A percentile compares a stretch with the other conserved stretches of the same genome.
Evolutionary conservation across 2,797 vertebrate species (phyloP).

Genomic region (Squalus acanthias): DNA sequence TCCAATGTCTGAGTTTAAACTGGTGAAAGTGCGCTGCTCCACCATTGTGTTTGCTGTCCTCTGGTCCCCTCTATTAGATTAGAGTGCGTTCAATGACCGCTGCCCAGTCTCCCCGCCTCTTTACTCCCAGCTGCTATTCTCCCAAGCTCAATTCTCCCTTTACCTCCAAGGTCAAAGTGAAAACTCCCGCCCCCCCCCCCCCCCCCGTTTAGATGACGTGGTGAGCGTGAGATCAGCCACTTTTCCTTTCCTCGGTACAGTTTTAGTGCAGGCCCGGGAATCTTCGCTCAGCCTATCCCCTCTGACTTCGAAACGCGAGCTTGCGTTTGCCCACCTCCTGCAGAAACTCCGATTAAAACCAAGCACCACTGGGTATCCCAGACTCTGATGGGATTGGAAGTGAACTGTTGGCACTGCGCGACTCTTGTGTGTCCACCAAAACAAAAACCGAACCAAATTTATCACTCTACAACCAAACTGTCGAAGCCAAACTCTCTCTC

Average conservation of each 20-base stretch:
- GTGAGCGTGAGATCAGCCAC: background rate
- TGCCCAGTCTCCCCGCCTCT: too few species aligned
- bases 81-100: background rate
- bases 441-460: slow-evolving; percentile 16
- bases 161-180: background rate
- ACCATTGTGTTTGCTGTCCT: background rate
- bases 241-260: background rate
- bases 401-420: background rate
- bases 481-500: slow-evolving; percentile 28
- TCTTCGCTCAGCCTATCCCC: too few species aligned
- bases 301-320: background rate
- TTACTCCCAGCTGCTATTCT: background rate
- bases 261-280: background rate
- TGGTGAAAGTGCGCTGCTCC: too few species aligned
- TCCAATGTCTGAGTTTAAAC: background rate
- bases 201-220: background rate
- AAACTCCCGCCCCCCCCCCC: background rate
- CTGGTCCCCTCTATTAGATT: background rate
- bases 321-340: background rate
- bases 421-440: slow-evolving; percentile 23
- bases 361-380: background rate
- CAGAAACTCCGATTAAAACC: background rate
- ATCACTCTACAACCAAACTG: slow-evolving; percentile 14
- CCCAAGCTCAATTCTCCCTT: background rate
- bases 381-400: background rate